These are phyloP conservation scores for Iguana delicatissima DNA, from an alignment of 2,797 vertebrate genomes.

Conservation along the genomic window DNA sequence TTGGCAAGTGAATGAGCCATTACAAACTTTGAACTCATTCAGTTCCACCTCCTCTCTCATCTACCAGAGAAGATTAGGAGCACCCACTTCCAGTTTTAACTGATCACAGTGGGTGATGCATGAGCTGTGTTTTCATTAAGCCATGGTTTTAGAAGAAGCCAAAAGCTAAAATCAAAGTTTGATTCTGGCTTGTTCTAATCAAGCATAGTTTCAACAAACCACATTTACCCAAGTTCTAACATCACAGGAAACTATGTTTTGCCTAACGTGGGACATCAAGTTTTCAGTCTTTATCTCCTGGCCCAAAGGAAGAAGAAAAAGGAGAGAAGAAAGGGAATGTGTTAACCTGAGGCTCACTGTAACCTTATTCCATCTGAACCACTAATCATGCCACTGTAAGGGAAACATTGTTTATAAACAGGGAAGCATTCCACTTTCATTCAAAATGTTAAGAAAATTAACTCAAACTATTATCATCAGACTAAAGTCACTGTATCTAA, in stretches of 20 bases:
- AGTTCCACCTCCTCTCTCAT: neutral
- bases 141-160: neutral
- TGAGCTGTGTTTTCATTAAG: neutral
- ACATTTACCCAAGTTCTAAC: neutral
- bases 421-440: constrained; percentile 46
- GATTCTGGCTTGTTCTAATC: neutral
- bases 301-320: neutral
- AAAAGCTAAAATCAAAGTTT: neutral
- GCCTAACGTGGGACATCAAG: neutral
- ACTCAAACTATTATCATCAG: constrained; percentile 50
- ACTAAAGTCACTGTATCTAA: constrained; percentile 63
- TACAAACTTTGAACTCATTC: no score
- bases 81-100: neutral
- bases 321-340: neutral
- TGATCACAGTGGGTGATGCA: neutral
- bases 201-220: neutral
- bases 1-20: neutral
- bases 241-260: neutral
- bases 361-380: neutral
- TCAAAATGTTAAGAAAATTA: constrained; percentile 48
- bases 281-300: neutral
- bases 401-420: constrained; percentile 15
- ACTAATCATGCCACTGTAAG: neutral
- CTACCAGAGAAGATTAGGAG: neutral
- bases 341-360: neutral